phyloP scores from a whole-genome alignment of 2,888 invertebrate species.

The Furcula furcula region DNA sequence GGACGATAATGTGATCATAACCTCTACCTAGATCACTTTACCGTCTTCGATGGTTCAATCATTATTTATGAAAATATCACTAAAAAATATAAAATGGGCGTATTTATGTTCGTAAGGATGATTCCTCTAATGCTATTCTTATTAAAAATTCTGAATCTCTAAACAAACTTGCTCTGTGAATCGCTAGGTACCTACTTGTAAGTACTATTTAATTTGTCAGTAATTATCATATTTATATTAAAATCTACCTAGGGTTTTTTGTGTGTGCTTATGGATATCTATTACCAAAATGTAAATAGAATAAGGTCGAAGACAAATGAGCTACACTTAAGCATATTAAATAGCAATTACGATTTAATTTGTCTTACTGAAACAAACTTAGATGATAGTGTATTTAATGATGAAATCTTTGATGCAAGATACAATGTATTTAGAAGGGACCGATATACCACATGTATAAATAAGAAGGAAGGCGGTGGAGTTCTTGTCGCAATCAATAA shows the following conservation, averaged over 20 bases:
- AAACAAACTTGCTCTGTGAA: neutral
- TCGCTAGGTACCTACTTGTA: neutral
- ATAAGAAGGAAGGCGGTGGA: conserved; percentile 11
- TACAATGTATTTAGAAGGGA: conserved; percentile 5
- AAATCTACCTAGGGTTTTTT: neutral
- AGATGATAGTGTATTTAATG: conserved; percentile 6
- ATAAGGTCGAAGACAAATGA: neutral
- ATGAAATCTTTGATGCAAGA: conserved; percentile 3
- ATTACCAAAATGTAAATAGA: neutral
- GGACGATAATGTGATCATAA: too few species aligned
- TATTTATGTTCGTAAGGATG: neutral
- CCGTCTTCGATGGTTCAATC: too few species aligned
- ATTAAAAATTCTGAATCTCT: neutral
- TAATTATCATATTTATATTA: neutral
- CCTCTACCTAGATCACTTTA: too few species aligned
- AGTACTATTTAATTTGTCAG: neutral
- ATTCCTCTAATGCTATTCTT: neutral
- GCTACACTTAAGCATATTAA: neutral
- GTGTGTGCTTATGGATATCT: neutral
- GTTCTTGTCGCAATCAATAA: conserved; percentile 14
- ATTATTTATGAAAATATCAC: too few species aligned
- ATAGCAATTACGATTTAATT: neutral
- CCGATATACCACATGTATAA: neutral
- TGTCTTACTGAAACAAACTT: conserved; percentile 2
- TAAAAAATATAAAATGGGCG: too few species aligned